These are phyloP conservation scores for Megathymus violae DNA, from an alignment of 1,140 invertebrate genomes.

Conservation along the genomic window DNA sequence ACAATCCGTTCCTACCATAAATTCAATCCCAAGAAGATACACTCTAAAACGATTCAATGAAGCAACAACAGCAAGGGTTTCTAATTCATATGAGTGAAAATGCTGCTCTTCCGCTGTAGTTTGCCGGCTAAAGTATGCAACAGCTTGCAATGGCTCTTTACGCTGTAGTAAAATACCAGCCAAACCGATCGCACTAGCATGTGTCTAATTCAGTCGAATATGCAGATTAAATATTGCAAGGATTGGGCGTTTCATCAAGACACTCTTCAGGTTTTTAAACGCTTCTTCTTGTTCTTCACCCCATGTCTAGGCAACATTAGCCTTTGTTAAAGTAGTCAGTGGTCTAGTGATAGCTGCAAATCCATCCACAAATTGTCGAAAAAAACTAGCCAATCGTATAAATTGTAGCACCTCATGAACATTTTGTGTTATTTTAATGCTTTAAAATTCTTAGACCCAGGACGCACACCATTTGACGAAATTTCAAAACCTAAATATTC, in stretches of 20 bases:
- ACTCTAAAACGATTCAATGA: constrained; percentile 20
- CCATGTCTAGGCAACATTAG: constrained; percentile 35
- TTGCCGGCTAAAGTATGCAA: constrained; percentile 37
- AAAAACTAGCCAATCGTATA: constrained; percentile 27
- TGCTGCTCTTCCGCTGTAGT: constrained; percentile 38
- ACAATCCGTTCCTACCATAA: constrained; percentile 38
- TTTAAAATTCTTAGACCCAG: too few species aligned
- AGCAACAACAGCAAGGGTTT: constrained; percentile 39
- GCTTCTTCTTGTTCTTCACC: constrained; percentile 28
- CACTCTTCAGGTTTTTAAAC: constrained; percentile 20
- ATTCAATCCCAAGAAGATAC: constrained; percentile 18
- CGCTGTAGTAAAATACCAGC: constrained; percentile 39
- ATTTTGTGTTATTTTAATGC: too few species aligned
- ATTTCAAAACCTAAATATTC: constrained; percentile 26
- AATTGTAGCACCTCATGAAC: constrained; percentile 27
- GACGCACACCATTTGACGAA: constrained; percentile 2
- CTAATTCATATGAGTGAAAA: constrained; percentile 38
- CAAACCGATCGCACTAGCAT: constrained; percentile 12
- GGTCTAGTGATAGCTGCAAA: constrained; percentile 41
- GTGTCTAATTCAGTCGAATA: constrained; percentile 1
- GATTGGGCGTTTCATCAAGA: constrained; percentile 39
- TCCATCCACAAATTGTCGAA: constrained; percentile 35
- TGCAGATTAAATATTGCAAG: constrained; percentile 35
- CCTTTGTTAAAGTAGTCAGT: constrained; percentile 37
- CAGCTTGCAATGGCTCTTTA: constrained; percentile 10